A percentile compares a stretch with the other conserved stretches of the same genome.
phyloP scores from a whole-genome alignment of 2,797 vertebrate species.

The Microhierax caerulescens region DNA sequence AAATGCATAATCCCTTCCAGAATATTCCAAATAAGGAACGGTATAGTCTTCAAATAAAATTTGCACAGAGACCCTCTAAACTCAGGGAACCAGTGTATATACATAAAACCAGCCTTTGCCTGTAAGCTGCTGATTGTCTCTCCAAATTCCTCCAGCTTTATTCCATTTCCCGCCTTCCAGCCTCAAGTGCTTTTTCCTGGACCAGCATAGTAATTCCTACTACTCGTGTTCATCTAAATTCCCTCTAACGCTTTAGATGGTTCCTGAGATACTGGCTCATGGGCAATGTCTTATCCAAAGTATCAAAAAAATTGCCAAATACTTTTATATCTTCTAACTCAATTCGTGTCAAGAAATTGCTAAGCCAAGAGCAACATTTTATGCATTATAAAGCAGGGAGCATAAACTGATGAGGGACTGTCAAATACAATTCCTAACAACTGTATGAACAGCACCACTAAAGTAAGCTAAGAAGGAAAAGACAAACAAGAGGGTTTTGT shows the following conservation, averaged over 20 bases:
- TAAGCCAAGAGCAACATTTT: not conserved
- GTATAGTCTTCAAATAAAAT: not conserved
- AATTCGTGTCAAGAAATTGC: not conserved
- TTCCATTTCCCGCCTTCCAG: not conserved
- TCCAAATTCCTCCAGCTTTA: not conserved
- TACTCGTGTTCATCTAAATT: not conserved
- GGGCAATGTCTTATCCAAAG: not conserved
- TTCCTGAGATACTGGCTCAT: not conserved
- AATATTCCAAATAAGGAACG: not conserved
- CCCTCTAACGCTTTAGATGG: not conserved
- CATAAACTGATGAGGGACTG: not conserved
- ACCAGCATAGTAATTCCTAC: not conserved
- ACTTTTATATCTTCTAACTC: not conserved
- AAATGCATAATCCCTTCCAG: not conserved
- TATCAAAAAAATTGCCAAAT: not conserved
- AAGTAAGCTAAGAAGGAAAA: slow-evolving; percentile 46
- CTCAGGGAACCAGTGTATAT: not conserved
- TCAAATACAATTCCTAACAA: slow-evolving; percentile 26
- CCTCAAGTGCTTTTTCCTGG: not conserved
- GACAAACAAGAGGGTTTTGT: slow-evolving; percentile 61
- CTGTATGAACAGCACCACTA: not conserved
- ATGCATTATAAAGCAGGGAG: not conserved
- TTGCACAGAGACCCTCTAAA: not conserved
- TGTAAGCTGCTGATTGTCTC: not conserved
- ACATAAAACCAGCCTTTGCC: not conserved